Evolutionary conservation across 2,888 invertebrate genomes (phyloP).

Genomic region (Yponomeuta cagnagella): DNA sequence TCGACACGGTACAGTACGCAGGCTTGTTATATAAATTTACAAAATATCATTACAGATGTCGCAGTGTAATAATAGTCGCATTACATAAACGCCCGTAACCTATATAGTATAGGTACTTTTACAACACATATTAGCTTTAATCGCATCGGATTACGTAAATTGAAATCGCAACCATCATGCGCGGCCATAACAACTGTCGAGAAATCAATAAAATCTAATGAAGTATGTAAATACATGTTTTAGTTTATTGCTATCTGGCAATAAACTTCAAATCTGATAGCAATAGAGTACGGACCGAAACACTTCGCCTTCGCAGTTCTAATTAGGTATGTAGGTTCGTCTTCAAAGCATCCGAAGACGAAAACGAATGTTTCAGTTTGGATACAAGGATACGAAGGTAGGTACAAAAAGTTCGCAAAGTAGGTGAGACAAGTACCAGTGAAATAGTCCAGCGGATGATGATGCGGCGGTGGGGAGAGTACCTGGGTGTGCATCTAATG

Average conservation of each 20-base stretch:
- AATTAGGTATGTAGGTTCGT: not conserved
- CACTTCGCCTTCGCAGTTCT: not conserved
- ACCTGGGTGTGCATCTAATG: not conserved
- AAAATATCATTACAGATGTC: conserved; percentile 5
- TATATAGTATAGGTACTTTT: not conserved
- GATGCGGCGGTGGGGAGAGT: too few relatives aligned
- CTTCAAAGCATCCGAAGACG: too few relatives aligned
- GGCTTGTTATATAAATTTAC: not conserved
- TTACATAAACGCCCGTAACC: not conserved
- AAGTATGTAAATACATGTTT: not conserved
- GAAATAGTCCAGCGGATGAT: not conserved
- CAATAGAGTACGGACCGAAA: not conserved
- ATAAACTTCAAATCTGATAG: not conserved
- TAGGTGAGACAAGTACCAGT: not conserved
- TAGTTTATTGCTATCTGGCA: not conserved
- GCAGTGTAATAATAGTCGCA: conserved; percentile 5
- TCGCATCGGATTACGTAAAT: conserved; percentile 5
- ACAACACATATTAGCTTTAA: not conserved
- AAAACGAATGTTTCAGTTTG: too few relatives aligned
- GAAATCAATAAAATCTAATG: conserved; percentile 1
- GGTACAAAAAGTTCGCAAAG: not conserved
- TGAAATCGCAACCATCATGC: not conserved
- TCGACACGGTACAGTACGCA: not conserved
- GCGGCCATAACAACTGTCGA: not conserved
- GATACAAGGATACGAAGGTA: not conserved